Evolutionary conservation across 2,888 invertebrate species (phyloP).

Genomic region (Mimas tiliae): DNA sequence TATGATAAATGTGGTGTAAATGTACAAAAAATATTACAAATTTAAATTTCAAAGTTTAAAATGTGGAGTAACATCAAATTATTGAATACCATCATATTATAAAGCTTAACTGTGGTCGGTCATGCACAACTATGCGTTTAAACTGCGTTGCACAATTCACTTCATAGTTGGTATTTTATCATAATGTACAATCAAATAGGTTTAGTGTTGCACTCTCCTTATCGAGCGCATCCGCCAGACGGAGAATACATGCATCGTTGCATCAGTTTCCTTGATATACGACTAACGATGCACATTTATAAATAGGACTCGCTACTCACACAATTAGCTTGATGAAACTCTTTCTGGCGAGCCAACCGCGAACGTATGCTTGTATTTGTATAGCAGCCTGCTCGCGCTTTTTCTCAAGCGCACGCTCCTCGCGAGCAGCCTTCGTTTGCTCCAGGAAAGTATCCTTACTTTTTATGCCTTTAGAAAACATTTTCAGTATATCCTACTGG

Average conservation of each 20-base stretch:
- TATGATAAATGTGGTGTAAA: no score
- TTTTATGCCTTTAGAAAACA: conserved; percentile 78
- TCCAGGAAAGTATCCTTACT: conserved; percentile 93
- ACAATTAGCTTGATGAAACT: conserved; percentile 87
- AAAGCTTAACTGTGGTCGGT: not conserved
- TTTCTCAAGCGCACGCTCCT: conserved; percentile 94
- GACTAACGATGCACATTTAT: not conserved
- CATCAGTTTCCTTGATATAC: not conserved
- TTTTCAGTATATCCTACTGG: conserved; percentile 48
- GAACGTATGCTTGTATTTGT: conserved; percentile 89
- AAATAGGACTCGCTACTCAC: conserved; percentile 79
- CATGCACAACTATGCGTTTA: not conserved
- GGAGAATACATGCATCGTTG: not conserved
- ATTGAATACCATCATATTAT: not conserved
- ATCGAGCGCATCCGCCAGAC: conserved; percentile 5
- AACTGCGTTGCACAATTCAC: not conserved
- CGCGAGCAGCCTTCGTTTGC: conserved; percentile 95
- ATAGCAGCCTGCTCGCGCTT: conserved; percentile 90
- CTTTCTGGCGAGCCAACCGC: conserved; percentile 90
- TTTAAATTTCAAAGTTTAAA: no score
- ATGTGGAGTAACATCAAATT: no score
- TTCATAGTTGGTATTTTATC: conserved; percentile 13
- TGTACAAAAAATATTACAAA: no score
- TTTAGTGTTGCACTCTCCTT: not conserved
- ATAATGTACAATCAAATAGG: conserved; percentile 6